Evolutionary conservation across 2,113 vertebrate genomes (phyloP).

Genomic region (Chionis minor): DNA sequence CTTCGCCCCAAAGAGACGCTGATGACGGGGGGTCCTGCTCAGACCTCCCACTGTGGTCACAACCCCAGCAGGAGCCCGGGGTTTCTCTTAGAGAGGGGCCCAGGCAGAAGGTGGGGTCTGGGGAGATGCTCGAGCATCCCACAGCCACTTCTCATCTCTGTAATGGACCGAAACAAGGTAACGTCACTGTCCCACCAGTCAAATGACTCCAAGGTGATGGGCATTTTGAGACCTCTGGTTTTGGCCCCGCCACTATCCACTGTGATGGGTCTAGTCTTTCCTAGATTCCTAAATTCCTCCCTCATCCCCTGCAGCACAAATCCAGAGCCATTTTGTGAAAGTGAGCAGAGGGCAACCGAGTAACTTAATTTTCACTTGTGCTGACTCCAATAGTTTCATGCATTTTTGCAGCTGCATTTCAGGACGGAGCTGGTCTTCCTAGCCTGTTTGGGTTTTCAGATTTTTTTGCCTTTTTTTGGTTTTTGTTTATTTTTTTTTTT

Average conservation of each 20-base stretch:
- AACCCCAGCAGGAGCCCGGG: rapidly evolving
- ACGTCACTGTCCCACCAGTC: neutral
- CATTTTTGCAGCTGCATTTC: neutral
- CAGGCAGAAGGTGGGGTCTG: neutral
- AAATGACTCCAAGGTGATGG: rapidly evolving
- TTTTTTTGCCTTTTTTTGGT: too few relatives aligned
- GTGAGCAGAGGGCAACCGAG: neutral
- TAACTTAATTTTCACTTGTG: neutral
- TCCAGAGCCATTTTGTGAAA: neutral
- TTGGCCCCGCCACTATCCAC: neutral
- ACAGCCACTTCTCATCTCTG: neutral
- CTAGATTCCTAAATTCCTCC: neutral
- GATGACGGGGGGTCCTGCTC: neutral
- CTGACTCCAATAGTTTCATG: rapidly evolving
- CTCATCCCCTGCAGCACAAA: neutral
- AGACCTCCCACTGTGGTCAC: neutral
- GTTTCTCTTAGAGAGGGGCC: neutral
- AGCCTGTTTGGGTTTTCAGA: neutral
- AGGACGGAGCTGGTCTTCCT: neutral
- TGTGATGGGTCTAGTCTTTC: neutral
- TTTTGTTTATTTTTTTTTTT: neutral
- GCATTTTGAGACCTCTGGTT: neutral
- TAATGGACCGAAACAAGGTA: neutral
- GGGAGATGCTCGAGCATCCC: neutral
- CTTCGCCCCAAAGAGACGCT: neutral